phyloP scores from a whole-genome alignment of 2,113 vertebrate species.

The Phaethon lepturus region DNA sequence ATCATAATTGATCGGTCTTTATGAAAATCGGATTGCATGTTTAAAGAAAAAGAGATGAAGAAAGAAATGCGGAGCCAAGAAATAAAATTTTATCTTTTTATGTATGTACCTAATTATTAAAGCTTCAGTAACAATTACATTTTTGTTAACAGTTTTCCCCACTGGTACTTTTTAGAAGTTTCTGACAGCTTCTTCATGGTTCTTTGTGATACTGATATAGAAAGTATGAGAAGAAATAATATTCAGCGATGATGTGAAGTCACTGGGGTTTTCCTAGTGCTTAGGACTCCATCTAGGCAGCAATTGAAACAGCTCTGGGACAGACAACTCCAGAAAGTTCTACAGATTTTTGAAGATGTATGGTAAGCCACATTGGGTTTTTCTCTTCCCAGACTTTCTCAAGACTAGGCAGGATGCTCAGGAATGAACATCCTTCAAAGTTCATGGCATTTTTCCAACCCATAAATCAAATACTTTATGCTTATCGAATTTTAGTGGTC shows the following conservation, averaged over 20 bases:
- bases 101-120: background rate
- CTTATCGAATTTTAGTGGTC: accelerated
- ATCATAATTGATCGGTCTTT: background rate
- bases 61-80: background rate
- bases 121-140: background rate
- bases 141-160: background rate
- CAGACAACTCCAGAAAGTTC: background rate
- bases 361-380: background rate
- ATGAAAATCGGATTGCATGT: background rate
- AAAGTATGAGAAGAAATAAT: background rate
- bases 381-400: background rate
- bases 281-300: background rate
- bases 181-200: background rate
- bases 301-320: background rate
- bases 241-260: background rate
- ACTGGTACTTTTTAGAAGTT: background rate
- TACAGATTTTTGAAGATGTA: background rate
- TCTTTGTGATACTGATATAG: background rate
- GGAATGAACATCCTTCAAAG: background rate
- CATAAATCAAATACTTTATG: background rate
- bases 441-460: background rate
- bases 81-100: background rate
- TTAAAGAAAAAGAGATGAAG: constrained; percentile 16
- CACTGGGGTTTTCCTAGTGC: background rate
- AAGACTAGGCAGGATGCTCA: background rate